Evolutionary conservation across 2,113 vertebrate genomes (phyloP), one percentile per base, ranked within the genome.

Genomic region (Hemicordylus capensis): DNA sequence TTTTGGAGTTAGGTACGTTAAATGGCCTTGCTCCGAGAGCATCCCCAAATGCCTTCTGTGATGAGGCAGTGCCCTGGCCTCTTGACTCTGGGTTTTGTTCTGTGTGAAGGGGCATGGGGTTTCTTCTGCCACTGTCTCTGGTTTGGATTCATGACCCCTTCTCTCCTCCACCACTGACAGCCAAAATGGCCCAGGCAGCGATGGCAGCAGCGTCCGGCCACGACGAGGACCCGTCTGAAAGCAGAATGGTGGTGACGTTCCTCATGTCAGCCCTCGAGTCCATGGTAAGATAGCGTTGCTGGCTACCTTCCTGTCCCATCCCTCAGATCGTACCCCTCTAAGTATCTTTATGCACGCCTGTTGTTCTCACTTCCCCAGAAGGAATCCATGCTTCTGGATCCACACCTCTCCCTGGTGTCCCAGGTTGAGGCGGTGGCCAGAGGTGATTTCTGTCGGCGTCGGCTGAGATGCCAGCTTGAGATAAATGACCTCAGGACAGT

Each of bases 221-320:
- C 14, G 92, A 94, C 9, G 95, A 96, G 46, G 95, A 96, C n/a
- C 90, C 93, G 2, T 93, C 93, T 0, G 96, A 96, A 89, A 96
- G 93, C 90, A 94, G 93, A 86, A 93, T 96, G 93, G 96, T 95
- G 86, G 94, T 97, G 66, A 96, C 93, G 0, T 95, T 97, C 84
- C 96, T 97, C 69, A 95, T 97, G 96, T 97, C 97, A 61, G 96
- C 95, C 3, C 94, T 97, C 0, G 97, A 97, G 78, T 97, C 97
- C 34, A 96, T 97, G 97, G 97, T 97, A 88, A 95, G 95, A 46
- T 17, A 34, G 28, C 31, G 7, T 37, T 39, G 22, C 9, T 39
- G 42, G 28, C 19, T 24, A 10, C 44, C 34, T 44, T 42, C 28
- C 28, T 63, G n/a, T 24, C 9, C 14, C 14, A 15, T 37, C n/a